Evolutionary conservation across 2,113 vertebrate species (phyloP).

Genomic region (Chionomys nivalis): DNA sequence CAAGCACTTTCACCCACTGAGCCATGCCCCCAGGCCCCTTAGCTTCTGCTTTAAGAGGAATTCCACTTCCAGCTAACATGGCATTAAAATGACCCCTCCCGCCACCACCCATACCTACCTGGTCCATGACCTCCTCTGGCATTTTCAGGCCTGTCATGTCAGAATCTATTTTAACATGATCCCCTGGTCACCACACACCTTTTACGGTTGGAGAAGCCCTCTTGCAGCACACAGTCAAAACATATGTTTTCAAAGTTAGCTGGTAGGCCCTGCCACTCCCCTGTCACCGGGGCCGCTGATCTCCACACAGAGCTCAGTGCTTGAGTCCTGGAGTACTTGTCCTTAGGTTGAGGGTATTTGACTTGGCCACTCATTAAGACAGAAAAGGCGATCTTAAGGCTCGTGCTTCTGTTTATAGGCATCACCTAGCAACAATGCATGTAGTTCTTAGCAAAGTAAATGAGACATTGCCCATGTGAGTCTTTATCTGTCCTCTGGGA

Average conservation of each 20-base stretch:
- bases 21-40: background rate
- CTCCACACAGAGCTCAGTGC: background rate
- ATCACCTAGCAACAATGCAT: conserved; percentile 12
- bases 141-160: background rate
- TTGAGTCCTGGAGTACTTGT: background rate
- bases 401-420: background rate
- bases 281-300: background rate
- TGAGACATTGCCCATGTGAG: conserved; percentile 33
- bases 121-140: background rate
- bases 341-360: conserved; percentile 17
- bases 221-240: background rate
- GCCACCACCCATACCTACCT: background rate
- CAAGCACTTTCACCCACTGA: background rate
- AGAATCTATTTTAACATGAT: background rate
- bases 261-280: background rate
- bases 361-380: conserved; percentile 36
- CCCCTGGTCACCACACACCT: background rate
- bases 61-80: background rate
- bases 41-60: background rate
- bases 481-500: background rate
- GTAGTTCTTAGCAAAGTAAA: background rate
- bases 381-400: background rate
- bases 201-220: fast-evolving
- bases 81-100: background rate
- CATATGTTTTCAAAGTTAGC: background rate